Percentiles rank a stretch among this genome's conserved stretches.
phyloP scores from a whole-genome alignment of 2,888 invertebrate genomes.

The Subacronicta megacephala region DNA sequence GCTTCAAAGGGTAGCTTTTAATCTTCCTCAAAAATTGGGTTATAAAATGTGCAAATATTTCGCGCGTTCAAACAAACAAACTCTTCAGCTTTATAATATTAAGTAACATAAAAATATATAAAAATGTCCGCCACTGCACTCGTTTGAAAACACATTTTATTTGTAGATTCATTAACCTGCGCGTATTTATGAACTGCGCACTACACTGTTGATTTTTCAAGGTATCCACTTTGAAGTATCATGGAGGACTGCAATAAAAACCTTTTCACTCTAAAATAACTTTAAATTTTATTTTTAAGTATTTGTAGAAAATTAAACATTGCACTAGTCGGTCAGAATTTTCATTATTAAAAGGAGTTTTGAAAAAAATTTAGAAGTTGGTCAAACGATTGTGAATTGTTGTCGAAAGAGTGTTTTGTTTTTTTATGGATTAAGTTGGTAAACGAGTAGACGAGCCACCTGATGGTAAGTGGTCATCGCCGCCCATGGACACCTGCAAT shows the following conservation, averaged over 20 bases:
- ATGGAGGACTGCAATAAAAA: conserved; percentile 14
- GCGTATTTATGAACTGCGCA: conserved; percentile 25
- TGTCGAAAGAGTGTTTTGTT: conserved; percentile 25
- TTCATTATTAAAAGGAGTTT: conserved; percentile 49
- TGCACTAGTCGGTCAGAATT: conserved; percentile 30
- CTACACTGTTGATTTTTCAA: conserved; percentile 44
- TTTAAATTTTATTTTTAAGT: neutral
- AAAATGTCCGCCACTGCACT: conserved; percentile 26
- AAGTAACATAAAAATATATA: neutral
- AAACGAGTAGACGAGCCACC: no score
- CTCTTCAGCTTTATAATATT: no score
- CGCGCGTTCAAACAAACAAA: no score
- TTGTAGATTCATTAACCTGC: conserved; percentile 36
- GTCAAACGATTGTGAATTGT: conserved; percentile 31
- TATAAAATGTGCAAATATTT: no score
- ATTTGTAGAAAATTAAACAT: conserved; percentile 9
- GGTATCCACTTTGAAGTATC: conserved; percentile 31
- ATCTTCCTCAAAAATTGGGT: no score
- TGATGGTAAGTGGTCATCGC: no score
- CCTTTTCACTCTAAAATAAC: neutral
- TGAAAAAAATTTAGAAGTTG: conserved; percentile 32
- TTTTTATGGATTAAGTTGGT: no score
- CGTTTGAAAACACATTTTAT: conserved; percentile 27
- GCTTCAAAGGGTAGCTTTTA: no score
- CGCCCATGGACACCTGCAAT: no score